Conservation (phyloP, 2,797 vertebrate species). For the Microctenopoma steveboyesi region DNA sequence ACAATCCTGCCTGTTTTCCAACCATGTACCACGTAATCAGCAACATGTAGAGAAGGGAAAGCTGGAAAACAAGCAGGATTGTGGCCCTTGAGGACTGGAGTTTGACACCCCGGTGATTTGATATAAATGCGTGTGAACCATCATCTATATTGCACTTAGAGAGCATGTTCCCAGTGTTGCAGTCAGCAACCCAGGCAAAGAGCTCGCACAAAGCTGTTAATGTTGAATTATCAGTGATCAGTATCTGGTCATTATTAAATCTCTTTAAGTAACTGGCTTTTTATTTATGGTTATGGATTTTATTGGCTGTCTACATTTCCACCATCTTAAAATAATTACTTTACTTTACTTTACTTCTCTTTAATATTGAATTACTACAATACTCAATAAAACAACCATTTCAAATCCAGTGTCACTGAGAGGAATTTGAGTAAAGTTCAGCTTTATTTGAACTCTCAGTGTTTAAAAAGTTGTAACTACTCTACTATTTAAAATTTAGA, state of each 20-base stretch:
- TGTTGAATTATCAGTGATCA: not conserved
- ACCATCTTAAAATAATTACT: no score
- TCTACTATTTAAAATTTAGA: not conserved
- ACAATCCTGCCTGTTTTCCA: no score
- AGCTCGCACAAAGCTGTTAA: not conserved
- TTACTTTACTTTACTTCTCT: no score
- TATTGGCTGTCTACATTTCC: no score
- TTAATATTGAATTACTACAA: no score
- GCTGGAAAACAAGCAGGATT: no score
- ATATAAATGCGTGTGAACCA: not conserved
- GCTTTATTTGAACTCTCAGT: constrained; percentile 6
- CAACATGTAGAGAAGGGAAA: no score
- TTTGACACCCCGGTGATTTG: no score
- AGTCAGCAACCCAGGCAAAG: not conserved
- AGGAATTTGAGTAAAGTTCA: not conserved
- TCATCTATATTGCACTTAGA: not conserved
- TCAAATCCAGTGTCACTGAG: not conserved
- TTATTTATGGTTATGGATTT: no score
- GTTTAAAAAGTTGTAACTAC: not conserved
- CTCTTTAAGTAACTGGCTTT: not conserved
- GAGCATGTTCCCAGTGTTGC: not conserved
- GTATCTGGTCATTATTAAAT: not conserved
- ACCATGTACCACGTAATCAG: no score
- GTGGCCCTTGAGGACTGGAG: no score
- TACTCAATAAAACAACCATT: no score